Conservation (phyloP, 2,797 vertebrate genomes). For the Chelmon rostratus region DNA sequence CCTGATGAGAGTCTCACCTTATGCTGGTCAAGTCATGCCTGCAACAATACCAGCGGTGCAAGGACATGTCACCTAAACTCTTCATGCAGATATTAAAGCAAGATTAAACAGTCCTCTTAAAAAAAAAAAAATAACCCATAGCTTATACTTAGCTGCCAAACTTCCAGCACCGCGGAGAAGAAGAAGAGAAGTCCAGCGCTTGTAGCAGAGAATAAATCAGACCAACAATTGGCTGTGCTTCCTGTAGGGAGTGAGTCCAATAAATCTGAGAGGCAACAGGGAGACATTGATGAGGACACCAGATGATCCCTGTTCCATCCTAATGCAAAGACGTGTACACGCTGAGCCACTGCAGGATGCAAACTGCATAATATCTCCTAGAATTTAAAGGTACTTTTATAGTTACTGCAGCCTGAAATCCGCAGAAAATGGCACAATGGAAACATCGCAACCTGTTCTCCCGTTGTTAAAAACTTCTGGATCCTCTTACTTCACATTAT, state of each 20-base stretch:
- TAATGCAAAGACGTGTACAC: constrained; percentile 51
- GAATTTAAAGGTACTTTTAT: not conserved
- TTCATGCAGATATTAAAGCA: constrained; percentile 36
- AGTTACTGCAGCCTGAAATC: constrained; percentile 8
- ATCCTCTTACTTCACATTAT: constrained; percentile 18
- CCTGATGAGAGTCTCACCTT: constrained; percentile 40
- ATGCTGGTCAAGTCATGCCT: not conserved
- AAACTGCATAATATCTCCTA: not conserved
- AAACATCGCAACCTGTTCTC: constrained; percentile 21
- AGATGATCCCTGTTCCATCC: constrained; percentile 70
- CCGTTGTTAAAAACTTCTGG: not conserved
- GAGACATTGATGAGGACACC: constrained; percentile 80
- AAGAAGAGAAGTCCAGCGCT: constrained; percentile 40
- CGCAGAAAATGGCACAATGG: not conserved
- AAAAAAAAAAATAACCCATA: constrained; percentile 34
- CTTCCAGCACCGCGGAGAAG: constrained; percentile 31
- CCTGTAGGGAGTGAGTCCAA: constrained; percentile 67
- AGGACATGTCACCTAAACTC: constrained; percentile 35
- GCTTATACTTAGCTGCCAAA: constrained; percentile 44
- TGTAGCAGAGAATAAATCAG: constrained; percentile 75
- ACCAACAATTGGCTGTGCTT: constrained; percentile 76
- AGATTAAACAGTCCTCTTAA: constrained; percentile 29
- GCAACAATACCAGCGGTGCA: constrained; percentile 11
- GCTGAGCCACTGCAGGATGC: constrained; percentile 26
- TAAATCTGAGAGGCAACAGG: constrained; percentile 73